Conservation (phyloP, 1,140 invertebrate species). For the Muscidifurax raptorellus region DNA sequence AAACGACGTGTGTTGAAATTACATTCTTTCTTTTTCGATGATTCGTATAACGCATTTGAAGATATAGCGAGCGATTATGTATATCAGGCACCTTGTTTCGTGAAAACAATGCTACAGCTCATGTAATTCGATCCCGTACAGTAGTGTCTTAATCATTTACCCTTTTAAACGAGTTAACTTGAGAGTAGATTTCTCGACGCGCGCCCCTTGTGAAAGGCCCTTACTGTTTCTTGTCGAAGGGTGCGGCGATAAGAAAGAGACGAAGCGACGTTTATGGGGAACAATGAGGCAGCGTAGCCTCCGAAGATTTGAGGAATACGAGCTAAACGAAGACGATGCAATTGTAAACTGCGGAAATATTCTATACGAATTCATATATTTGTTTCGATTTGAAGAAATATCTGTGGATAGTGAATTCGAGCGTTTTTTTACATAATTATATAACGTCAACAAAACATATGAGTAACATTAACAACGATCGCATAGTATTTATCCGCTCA, state of each 20-base stretch:
- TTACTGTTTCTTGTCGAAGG: slow-evolving; percentile 46
- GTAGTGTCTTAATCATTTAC: background rate
- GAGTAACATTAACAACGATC: too few relatives aligned
- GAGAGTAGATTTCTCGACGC: slow-evolving; percentile 28
- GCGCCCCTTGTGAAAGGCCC: slow-evolving; percentile 40
- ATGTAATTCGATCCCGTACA: background rate
- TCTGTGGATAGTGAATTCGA: too few relatives aligned
- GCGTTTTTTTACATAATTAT: too few relatives aligned
- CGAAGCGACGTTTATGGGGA: slow-evolving; percentile 44
- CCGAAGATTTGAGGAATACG: slow-evolving; percentile 53
- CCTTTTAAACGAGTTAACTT: slow-evolving; percentile 2
- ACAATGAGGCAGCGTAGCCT: slow-evolving; percentile 8
- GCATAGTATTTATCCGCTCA: too few relatives aligned
- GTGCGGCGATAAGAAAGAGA: slow-evolving; percentile 45
- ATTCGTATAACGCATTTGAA: too few relatives aligned
- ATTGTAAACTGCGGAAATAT: background rate
- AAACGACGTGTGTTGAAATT: too few relatives aligned
- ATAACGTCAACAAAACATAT: too few relatives aligned
- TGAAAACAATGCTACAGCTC: background rate
- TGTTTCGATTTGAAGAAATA: too few relatives aligned
- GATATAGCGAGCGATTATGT: background rate
- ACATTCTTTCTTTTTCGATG: background rate
- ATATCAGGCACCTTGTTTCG: too few relatives aligned
- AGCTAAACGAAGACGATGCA: background rate
- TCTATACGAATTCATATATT: too few relatives aligned